phyloP scores from a whole-genome alignment of 2,797 vertebrate species.

The Poecile montanus region DNA sequence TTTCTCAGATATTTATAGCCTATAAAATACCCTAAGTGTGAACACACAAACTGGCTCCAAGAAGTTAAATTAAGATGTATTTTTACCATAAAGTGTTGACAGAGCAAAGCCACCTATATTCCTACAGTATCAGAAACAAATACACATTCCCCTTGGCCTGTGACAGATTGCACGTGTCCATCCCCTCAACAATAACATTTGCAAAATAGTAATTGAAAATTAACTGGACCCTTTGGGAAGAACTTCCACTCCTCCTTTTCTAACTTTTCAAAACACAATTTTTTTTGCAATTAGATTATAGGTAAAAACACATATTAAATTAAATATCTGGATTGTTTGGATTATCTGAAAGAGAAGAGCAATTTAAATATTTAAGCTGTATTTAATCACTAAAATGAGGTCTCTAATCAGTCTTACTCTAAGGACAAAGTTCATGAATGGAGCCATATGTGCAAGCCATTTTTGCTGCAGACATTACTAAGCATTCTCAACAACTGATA shows the following conservation, averaged over 20 bases:
- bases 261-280: not conserved
- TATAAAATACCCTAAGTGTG: not conserved
- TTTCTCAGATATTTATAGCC: not conserved
- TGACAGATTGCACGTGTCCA: not conserved
- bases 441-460: not conserved
- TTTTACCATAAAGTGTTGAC: not conserved
- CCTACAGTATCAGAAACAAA: not conserved
- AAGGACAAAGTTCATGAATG: not conserved
- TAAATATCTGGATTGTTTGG: not conserved
- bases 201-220: not conserved
- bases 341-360: not conserved
- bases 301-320: not conserved
- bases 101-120: not conserved
- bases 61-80: not conserved
- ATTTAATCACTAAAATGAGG: not conserved
- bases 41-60: not conserved
- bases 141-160: too few species aligned
- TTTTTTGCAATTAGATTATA: not conserved
- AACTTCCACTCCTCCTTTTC: not conserved
- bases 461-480: not conserved
- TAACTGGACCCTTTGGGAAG: not conserved
- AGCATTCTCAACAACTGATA: not conserved
- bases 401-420: not conserved
- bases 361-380: not conserved
- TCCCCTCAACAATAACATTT: not conserved